Evolutionary conservation across 2,888 invertebrate genomes (phyloP).

Genomic region (Macrostomum cliftonense): DNA sequence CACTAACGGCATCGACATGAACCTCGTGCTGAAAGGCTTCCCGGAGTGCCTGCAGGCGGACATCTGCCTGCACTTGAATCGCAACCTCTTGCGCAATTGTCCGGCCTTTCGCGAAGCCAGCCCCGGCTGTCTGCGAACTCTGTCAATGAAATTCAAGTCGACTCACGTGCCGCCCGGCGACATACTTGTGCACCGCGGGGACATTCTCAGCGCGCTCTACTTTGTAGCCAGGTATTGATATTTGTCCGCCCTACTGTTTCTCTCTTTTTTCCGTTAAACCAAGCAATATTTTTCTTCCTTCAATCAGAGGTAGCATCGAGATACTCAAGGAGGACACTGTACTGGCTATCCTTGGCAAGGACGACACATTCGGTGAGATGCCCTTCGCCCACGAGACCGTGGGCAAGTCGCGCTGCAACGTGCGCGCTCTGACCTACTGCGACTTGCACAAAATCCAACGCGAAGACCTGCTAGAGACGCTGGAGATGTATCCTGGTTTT

Average conservation of each 20-base stretch:
- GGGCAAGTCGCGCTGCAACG: constrained; percentile 87
- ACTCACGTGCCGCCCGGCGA: constrained; percentile 77
- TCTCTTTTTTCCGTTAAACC: too few species aligned
- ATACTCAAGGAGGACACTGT: constrained; percentile 90
- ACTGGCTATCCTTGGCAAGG: constrained; percentile 89
- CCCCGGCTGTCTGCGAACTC: constrained; percentile 81
- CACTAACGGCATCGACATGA: constrained; percentile 96
- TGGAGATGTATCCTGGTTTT: constrained; percentile 93
- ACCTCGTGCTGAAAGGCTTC: constrained; percentile 79
- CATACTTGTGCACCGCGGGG: constrained; percentile 80
- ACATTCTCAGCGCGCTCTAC: constrained; percentile 82
- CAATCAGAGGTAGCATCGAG: constrained; percentile 85
- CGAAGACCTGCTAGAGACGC: constrained; percentile 80
- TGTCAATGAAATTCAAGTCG: constrained; percentile 73
- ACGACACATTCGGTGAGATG: constrained; percentile 71
- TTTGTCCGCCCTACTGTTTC: too few species aligned
- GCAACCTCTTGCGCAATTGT: constrained; percentile 78
- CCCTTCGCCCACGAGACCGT: constrained; percentile 65
- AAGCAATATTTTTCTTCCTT: too few species aligned
- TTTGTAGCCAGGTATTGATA: constrained; percentile 86
- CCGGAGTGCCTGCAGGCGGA: constrained; percentile 96
- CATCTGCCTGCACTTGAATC: constrained; percentile 87
- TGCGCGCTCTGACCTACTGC: constrained; percentile 88
- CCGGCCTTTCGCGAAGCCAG: constrained; percentile 74
- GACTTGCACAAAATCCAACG: constrained; percentile 90